A percentile compares a stretch with the other conserved stretches of the same genome.
phyloP scores from a whole-genome alignment of 2,888 invertebrate genomes.

The Drosophila cracens region DNA sequence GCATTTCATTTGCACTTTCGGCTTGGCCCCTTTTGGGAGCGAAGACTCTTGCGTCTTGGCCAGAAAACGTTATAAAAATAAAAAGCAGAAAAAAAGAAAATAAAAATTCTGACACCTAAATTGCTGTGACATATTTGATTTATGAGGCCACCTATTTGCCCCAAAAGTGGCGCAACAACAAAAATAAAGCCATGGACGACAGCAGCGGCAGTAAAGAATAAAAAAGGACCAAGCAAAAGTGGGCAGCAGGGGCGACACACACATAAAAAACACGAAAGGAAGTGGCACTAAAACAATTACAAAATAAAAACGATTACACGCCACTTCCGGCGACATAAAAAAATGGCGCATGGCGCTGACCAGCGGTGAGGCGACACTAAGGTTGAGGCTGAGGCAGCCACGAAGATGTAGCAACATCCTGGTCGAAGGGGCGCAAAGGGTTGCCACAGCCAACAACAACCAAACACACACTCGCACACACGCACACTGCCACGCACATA shows the following conservation, averaged over 20 bases:
- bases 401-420: slow-evolving; percentile 32
- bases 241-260: slow-evolving; percentile 63
- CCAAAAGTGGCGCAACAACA: slow-evolving; percentile 73
- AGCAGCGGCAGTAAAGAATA: slow-evolving; percentile 39
- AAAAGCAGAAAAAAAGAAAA: slow-evolving; percentile 62
- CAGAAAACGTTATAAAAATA: slow-evolving; percentile 77
- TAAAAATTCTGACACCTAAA: slow-evolving; percentile 81
- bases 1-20: slow-evolving; percentile 60
- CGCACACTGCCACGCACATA: slow-evolving; percentile 15
- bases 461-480: slow-evolving; percentile 11
- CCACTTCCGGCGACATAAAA: slow-evolving; percentile 78
- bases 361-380: slow-evolving; percentile 26
- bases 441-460: slow-evolving; percentile 19
- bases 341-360: slow-evolving; percentile 73
- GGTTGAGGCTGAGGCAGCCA: slow-evolving; percentile 8
- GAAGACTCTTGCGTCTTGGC: slow-evolving; percentile 45
- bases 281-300: slow-evolving; percentile 81
- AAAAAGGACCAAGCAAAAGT: slow-evolving; percentile 48
- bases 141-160: slow-evolving; percentile 81
- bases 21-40: slow-evolving; percentile 38
- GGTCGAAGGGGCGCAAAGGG: slow-evolving; percentile 42
- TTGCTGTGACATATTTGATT: slow-evolving; percentile 82
- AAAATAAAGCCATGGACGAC: slow-evolving; percentile 37
- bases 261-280: slow-evolving; percentile 77
- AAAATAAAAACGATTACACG: slow-evolving; percentile 81